Evolutionary conservation across 2,888 invertebrate genomes (phyloP).

Genomic region (Suillia variegata): DNA sequence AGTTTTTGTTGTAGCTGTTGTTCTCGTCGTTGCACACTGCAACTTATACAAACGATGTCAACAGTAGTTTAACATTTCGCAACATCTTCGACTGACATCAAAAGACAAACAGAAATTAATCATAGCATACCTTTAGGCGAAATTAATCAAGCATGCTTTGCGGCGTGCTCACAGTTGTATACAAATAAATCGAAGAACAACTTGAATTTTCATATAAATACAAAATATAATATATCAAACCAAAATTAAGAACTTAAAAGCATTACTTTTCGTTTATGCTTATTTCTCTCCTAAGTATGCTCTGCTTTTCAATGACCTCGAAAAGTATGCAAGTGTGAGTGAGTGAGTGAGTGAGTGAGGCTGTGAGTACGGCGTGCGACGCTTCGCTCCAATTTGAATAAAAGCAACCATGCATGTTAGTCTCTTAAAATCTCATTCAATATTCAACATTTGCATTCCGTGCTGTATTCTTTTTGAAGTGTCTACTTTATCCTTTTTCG

Average conservation of each 20-base stretch:
- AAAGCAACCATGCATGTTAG: slow-evolving; percentile 36
- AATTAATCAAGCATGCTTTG: slow-evolving; percentile 28
- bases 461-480: slow-evolving; percentile 22
- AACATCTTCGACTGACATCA: slow-evolving; percentile 14
- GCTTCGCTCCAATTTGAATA: slow-evolving; percentile 14
- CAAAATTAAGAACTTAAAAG: no score
- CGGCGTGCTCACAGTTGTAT: no score
- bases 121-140: slow-evolving; percentile 22
- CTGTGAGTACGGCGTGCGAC: no score
- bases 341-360: no score
- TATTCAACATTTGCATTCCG: slow-evolving; percentile 43
- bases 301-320: background rate
- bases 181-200: no score
- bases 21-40: no score
- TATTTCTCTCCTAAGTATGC: no score
- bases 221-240: no score
- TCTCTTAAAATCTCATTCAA: slow-evolving; percentile 47
- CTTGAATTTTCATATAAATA: no score
- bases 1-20: no score
- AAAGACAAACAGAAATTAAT: slow-evolving; percentile 19
- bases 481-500: no score
- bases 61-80: background rate
- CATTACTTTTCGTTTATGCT: no score
- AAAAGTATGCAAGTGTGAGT: background rate
- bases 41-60: background rate